Conservation (phyloP, 2,797 vertebrate species). For the Rhynchonycteris naso region DNA sequence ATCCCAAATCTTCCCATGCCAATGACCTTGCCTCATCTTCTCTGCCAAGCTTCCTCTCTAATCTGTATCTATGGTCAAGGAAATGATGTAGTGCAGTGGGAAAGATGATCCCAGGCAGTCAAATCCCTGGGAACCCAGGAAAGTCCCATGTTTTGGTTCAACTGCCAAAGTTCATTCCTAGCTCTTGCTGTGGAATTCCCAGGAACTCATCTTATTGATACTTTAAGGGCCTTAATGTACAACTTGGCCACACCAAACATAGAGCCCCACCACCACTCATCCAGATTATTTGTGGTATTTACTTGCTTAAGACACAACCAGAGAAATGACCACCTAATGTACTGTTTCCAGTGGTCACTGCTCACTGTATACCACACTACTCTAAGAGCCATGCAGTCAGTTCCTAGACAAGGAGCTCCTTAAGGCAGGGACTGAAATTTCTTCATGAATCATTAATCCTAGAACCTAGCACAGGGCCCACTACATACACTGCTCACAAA, state of each 20-base stretch:
- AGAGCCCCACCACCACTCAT: neutral
- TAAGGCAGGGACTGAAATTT: neutral
- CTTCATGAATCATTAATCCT: neutral
- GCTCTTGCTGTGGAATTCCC: neutral
- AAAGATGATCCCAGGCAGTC: neutral
- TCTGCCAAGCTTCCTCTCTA: neutral
- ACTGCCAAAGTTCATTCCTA: neutral
- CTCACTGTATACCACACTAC: accelerated
- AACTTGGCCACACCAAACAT: neutral
- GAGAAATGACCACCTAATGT: too few species aligned
- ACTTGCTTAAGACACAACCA: neutral
- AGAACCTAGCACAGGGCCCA: neutral
- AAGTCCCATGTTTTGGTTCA: neutral
- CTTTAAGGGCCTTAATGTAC: neutral
- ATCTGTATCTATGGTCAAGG: neutral
- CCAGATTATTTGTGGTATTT: neutral
- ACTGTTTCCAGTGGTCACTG: neutral
- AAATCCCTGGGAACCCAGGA: neutral
- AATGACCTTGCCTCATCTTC: neutral
- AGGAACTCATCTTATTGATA: neutral
- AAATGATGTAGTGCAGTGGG: neutral
- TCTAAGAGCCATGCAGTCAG: neutral
- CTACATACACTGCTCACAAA: too few species aligned
- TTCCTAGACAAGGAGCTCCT: neutral
- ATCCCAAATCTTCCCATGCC: neutral